Evolutionary conservation across 1,140 invertebrate genomes (phyloP).

Genomic region (Drusus annulatus): DNA sequence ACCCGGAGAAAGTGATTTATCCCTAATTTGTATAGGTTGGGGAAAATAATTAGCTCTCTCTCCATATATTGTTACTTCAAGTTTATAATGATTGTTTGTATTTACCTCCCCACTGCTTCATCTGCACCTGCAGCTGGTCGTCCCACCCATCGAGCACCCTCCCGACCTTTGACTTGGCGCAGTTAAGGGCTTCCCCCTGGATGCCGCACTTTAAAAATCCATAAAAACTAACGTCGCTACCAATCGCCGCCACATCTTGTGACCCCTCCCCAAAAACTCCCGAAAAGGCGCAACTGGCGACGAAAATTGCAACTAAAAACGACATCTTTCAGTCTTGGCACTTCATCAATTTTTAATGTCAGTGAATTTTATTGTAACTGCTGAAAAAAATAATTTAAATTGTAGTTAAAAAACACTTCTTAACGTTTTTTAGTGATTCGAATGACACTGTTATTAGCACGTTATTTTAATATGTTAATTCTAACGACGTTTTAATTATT

Average conservation of each 20-base stretch:
- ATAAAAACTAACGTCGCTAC: slow-evolving; percentile 15
- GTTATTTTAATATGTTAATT: no score
- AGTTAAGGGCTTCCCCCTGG: slow-evolving; percentile 35
- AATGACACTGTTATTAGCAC: no score
- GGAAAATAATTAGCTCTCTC: no score
- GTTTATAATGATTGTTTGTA: neutral
- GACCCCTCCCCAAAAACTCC: neutral
- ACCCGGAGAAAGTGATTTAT: no score
- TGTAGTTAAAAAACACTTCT: no score
- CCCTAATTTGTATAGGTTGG: no score
- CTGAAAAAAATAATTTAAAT: no score
- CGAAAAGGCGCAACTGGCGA: slow-evolving; percentile 38
- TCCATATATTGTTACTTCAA: no score
- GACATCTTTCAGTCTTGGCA: neutral
- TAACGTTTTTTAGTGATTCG: no score
- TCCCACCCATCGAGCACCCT: slow-evolving; percentile 51
- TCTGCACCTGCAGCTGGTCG: slow-evolving; percentile 36
- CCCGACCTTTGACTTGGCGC: slow-evolving; percentile 43
- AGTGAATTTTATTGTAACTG: no score
- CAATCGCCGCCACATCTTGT: neutral
- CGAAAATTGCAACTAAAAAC: slow-evolving; percentile 22
- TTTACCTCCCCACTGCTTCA: slow-evolving; percentile 53
- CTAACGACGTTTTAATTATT: no score
- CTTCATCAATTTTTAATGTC: no score
- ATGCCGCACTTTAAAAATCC: slow-evolving; percentile 43